A percentile compares a stretch with the other conserved stretches of the same genome.
phyloP scores from a whole-genome alignment of 2,888 invertebrate genomes.

The Leptura quadrifasciata region DNA sequence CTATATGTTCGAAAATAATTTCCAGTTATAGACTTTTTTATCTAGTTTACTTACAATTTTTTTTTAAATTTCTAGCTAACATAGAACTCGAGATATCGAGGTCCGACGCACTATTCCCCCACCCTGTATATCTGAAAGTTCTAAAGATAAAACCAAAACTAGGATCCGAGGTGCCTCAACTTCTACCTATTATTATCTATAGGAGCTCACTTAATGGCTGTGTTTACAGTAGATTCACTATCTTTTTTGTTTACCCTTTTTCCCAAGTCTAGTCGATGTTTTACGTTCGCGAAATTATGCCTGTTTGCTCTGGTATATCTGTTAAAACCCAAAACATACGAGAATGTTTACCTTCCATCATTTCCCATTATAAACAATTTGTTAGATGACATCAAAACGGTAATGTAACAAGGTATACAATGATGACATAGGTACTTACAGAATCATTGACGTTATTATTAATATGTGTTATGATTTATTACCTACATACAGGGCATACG shows the following conservation, averaged over 20 bases:
- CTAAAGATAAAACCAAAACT: not conserved
- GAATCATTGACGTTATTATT: not conserved
- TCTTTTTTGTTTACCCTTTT: constrained; percentile 4
- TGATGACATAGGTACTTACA: not conserved
- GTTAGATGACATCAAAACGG: not conserved
- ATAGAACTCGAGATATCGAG: too few species aligned
- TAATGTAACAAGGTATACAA: not conserved
- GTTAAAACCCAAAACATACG: not conserved
- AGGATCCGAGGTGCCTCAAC: not conserved
- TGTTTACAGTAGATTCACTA: not conserved
- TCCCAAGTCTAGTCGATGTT: constrained; percentile 2
- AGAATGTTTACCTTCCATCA: constrained; percentile 10
- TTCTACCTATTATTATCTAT: constrained; percentile 1
- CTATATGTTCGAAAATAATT: too few species aligned
- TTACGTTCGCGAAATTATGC: not conserved
- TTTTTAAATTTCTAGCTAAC: too few species aligned
- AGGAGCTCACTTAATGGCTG: not conserved
- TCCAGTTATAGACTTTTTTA: too few species aligned
- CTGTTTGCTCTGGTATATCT: constrained; percentile 12
- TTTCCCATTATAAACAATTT: constrained; percentile 1
- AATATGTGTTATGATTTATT: not conserved
- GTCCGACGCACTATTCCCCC: too few species aligned
- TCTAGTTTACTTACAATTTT: too few species aligned
- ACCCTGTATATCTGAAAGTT: not conserved
- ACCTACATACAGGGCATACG: too few species aligned